A percentile compares a stretch with the other conserved stretches of the same genome.
phyloP scores from a whole-genome alignment of 2,797 vertebrate genomes.

The Kryptolebias ocellatus region DNA sequence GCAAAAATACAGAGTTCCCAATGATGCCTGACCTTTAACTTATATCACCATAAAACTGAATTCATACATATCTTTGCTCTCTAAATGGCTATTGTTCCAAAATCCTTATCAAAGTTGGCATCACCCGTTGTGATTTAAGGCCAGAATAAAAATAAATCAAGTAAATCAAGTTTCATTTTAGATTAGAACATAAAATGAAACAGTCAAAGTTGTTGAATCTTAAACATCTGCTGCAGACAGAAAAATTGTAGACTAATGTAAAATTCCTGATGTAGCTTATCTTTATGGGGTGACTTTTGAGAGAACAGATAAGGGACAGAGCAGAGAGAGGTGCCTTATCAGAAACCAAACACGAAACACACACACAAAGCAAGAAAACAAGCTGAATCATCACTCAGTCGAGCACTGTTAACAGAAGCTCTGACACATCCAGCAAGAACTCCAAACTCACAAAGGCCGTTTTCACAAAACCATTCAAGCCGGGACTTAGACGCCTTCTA shows the following conservation, averaged over 20 bases:
- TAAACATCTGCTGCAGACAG: conserved; percentile 28
- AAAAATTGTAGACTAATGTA: conserved; percentile 32
- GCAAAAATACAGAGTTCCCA: conserved; percentile 17
- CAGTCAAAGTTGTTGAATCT: conserved; percentile 14
- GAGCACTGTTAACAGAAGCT: conserved; percentile 36
- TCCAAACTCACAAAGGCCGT: conserved; percentile 19
- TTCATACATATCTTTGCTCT: conserved; percentile 29
- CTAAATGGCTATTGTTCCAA: conserved; percentile 25
- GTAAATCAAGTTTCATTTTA: conserved; percentile 13
- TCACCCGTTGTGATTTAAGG: conserved; percentile 12
- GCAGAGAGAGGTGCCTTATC: conserved; percentile 49
- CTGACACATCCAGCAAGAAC: conserved; percentile 33
- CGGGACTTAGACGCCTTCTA: too few relatives aligned
- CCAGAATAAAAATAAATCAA: conserved; percentile 34
- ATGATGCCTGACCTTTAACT: conserved; percentile 45
- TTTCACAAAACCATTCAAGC: too few relatives aligned
- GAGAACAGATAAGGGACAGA: conserved; percentile 52
- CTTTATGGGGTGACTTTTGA: conserved; percentile 49
- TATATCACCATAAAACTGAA: conserved; percentile 44
- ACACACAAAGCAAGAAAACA: neutral
- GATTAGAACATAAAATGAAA: conserved; percentile 45
- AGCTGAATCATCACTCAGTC: conserved; percentile 43
- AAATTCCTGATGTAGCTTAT: conserved; percentile 47
- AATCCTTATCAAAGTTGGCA: conserved; percentile 29
- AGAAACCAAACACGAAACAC: conserved; percentile 23